Evolutionary conservation across 2,797 vertebrate species (phyloP), one percentile per base, ranked within the genome.

Genomic region (Petrocephalus schoutedeni): DNA sequence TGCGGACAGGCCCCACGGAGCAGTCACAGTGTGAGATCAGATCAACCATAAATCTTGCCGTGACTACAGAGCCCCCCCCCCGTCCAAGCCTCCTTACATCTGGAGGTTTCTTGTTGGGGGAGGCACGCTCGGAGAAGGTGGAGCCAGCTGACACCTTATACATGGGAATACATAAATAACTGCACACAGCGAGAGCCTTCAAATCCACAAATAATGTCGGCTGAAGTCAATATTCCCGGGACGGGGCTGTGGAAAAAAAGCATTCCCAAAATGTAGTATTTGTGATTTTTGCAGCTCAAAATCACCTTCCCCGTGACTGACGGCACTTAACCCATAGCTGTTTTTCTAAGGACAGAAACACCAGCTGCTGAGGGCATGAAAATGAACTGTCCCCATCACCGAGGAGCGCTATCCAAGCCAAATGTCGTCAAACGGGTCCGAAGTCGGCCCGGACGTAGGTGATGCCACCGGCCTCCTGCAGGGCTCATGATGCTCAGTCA

Each of bases 1-100:
- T 92, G 87, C 89, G 93, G 89, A 92, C 93, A 91, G 90, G 94
- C 74, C 77, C 86, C 54, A 54, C 90, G 71, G 91, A 91, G 87
- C 86, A 88, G 88, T 91, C 87, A 64, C 90, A 85, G 89, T 91
- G 86, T 80, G 32, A 91, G 87, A 92, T 92, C 88, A 92, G 91
- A 93, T 91, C 88, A 85, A 91, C 89, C 67, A 91, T 93, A 94
- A 94, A 93, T 91, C 92, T 93, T 89, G 45, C 7, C 64, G 36
- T 83, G 89, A 86, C 86, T 87, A 89, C 88, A 88, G 91, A 84
- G 56, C 87, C 91, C 83, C 71, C 86, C 28, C 91, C 86, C 88
- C 86, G 91, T 93, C 90, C 91, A 90, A 90, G 91, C 36, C 85
- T 32, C 61, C 12, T 86, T 89, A 88, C 83, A 91, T 89, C 56